phyloP scores from a whole-genome alignment of 2,888 invertebrate species.

The Brachyptera risi region DNA sequence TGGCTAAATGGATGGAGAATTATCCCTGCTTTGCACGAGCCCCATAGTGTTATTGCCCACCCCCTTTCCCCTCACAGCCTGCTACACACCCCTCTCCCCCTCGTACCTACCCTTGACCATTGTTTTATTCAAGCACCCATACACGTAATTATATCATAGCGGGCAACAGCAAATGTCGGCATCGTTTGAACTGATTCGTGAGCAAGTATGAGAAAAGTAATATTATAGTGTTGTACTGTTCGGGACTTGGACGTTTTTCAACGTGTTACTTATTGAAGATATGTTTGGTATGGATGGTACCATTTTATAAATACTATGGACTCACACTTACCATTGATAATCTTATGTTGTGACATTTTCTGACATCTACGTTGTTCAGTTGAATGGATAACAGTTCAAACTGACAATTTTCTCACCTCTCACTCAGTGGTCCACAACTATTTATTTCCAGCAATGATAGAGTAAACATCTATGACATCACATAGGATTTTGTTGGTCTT shows the following conservation, averaged over 20 bases:
- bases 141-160: conserved; percentile 27
- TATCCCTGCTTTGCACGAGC: conserved; percentile 19
- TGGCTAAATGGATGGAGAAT: conserved; percentile 24
- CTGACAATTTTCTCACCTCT: no score
- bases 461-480: no score
- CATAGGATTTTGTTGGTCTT: no score
- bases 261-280: neutral
- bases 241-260: no score
- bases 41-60: no score
- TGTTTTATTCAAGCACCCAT: neutral
- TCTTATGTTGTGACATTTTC: no score
- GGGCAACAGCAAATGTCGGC: conserved; percentile 23
- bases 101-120: neutral
- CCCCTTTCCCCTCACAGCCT: neutral
- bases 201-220: neutral
- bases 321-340: neutral
- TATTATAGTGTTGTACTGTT: neutral
- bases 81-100: neutral
- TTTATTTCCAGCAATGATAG: no score
- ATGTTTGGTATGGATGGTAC: no score
- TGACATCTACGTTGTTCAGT: no score
- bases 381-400: no score
- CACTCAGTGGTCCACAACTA: no score
- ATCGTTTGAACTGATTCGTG: conserved; percentile 21
- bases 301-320: neutral